Percentiles rank a stretch among this genome's conserved stretches.
phyloP scores from a whole-genome alignment of 2,797 vertebrate species.

The Podargus strigoides region DNA sequence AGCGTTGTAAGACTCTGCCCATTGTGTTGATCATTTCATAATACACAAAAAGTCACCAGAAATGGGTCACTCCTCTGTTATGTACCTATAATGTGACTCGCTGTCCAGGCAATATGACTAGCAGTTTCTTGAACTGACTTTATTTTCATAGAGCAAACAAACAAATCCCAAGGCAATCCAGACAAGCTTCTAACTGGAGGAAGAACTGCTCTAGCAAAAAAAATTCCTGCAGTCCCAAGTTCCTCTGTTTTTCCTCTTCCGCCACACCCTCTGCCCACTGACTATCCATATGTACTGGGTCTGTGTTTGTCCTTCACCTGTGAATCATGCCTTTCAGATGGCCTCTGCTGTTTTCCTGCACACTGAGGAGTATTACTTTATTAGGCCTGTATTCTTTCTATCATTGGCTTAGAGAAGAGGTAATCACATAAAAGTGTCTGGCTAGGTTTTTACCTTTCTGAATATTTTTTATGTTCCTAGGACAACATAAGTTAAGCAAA shows the following conservation, averaged over 20 bases:
- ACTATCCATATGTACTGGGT: not conserved
- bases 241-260: not conserved
- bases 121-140: not conserved
- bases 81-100: fast-evolving
- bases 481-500: not conserved
- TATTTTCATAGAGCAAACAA: not conserved
- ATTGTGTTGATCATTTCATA: not conserved
- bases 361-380: not conserved
- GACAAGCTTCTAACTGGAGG: not conserved
- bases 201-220: not conserved
- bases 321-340: not conserved
- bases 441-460: not conserved
- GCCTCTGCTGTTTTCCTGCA: not conserved
- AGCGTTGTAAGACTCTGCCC: not conserved
- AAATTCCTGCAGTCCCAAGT: not conserved
- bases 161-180: not conserved
- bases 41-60: not conserved
- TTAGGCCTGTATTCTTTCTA: not conserved
- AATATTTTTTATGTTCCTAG: not conserved
- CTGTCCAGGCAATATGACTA: not conserved
- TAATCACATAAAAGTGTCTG: not conserved
- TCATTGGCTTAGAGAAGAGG: not conserved
- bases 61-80: not conserved
- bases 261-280: not conserved
- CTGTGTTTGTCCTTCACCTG: not conserved